Evolutionary conservation across 2,797 vertebrate genomes (phyloP), one percentile per base, ranked within the genome.

Genomic region (Coranthus polyacanthus): DNA sequence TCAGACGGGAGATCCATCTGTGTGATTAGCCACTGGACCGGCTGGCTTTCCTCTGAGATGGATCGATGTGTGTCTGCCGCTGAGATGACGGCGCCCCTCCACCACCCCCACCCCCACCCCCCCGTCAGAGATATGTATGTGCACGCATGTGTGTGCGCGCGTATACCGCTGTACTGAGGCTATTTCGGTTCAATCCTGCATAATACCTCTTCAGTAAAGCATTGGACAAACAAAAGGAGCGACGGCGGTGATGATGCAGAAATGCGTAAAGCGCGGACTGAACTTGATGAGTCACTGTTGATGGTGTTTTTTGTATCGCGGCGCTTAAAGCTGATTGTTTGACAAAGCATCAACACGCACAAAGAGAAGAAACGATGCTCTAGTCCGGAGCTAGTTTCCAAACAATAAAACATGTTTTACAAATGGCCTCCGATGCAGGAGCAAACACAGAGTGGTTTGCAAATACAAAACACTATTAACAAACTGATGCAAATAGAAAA

Each of bases 1-100:
- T 82, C 72, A 58, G 71, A 68, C n/a, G n/a, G 36, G 6, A 75
- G 80, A 59, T 70, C 86, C 72, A 88, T 88, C 75, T 79, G 73
- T 52, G 82, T 69, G 81, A 89, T 89, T 86, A 87, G 78, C 58
- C 15, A 41, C 78, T 17, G 69, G 68, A 61, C 37, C 13, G 32
- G 34, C 63, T 53, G 55, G 38, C 62, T 51, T 16, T 70, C 53
- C 59, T 63, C 45, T 39, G 62, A 44, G 70, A 63, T 17, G 1
- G 58, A 87, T 87, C 68, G 72, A 88, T 89, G 42, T 12, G 46
- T 36, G 46, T 60, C n/a, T 36, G 18, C 39, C 2, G 11, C 68
- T 21, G 44, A 54, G 56, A 78, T 38, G 34, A 46, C 34, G 8
- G n/a, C n/a, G n/a, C n/a, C n/a, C n/a, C n/a, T n/a, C n/a, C n/a